These are phyloP conservation scores for Helostoma temminkii DNA, from an alignment of 2,797 vertebrate species.

Conservation along the genomic window DNA sequence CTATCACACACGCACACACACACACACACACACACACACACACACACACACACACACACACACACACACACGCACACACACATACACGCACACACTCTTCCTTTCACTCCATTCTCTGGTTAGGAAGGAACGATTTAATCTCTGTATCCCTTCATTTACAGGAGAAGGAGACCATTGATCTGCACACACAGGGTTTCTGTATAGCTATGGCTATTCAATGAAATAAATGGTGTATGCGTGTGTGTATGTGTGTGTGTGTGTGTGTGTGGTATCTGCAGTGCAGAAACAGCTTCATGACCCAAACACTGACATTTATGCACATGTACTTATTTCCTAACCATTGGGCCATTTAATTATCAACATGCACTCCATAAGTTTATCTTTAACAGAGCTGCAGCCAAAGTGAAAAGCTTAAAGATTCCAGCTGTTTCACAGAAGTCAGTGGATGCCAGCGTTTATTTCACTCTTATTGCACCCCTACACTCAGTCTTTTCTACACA, in stretches of 20 bases:
- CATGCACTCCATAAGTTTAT: constrained; percentile 16
- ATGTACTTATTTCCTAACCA: constrained; percentile 15
- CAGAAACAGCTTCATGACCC: constrained; percentile 20
- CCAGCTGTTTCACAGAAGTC: constrained; percentile 21
- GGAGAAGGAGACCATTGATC: constrained; percentile 40
- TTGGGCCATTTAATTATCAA: constrained; percentile 25
- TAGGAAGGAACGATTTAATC: constrained; percentile 51
- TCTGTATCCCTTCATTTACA: constrained; percentile 32
- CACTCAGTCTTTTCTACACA: constrained; percentile 30
- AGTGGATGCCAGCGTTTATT: constrained; percentile 19
- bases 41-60: too few relatives aligned
- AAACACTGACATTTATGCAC: not conserved
- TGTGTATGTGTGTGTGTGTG: not conserved
- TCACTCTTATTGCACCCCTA: constrained; percentile 13
- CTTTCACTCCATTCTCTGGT: constrained; percentile 35
- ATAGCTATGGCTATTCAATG: constrained; percentile 28
- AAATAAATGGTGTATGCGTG: constrained; percentile 18
- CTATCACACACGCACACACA: too few relatives aligned
- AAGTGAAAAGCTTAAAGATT: constrained; percentile 12
- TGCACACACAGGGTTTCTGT: not conserved
- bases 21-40: too few relatives aligned
- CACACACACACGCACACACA: not conserved
- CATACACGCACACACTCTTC: constrained; percentile 28
- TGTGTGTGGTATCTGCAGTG: not conserved
- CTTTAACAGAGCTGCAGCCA: constrained; percentile 1